A percentile compares a stretch with the other conserved stretches of the same genome.
These are phyloP conservation scores for Drosophila rellima DNA, from an alignment of 2,888 invertebrate species.

Conservation along the genomic window DNA sequence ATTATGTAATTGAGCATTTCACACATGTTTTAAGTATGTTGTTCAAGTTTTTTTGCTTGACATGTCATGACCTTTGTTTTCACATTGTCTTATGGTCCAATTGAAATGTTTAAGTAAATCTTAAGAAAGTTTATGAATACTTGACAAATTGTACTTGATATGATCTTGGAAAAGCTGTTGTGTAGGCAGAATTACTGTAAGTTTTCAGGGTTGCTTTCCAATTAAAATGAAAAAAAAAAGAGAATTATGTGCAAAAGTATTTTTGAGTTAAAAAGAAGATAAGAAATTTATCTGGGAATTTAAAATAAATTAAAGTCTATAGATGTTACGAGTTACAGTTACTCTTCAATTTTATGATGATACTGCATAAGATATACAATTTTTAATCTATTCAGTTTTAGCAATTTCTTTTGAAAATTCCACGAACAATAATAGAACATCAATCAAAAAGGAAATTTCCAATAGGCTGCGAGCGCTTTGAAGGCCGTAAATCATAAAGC, in stretches of 20 bases:
- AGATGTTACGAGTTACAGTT: conserved; percentile 6
- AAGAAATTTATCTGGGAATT: not conserved
- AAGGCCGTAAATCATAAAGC: conserved; percentile 64
- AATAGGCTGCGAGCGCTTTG: conserved; percentile 62
- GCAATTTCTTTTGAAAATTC: conserved; percentile 38
- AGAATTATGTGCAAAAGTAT: not conserved
- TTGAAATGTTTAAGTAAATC: conserved; percentile 9
- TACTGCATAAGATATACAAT: not conserved
- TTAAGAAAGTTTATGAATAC: conserved; percentile 6
- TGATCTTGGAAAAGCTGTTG: conserved; percentile 21
- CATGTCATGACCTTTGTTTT: conserved; percentile 27
- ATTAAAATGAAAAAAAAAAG: not conserved
- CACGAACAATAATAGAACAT: conserved; percentile 49
- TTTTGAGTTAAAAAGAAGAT: not conserved
- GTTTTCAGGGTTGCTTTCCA: conserved; percentile 5
- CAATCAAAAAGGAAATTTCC: conserved; percentile 69
- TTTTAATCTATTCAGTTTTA: conserved; percentile 17
- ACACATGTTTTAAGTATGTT: conserved; percentile 21
- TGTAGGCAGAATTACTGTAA: conserved; percentile 25
- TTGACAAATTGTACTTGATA: conserved; percentile 7
- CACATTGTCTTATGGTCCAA: conserved; percentile 17
- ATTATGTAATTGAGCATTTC: conserved; percentile 21
- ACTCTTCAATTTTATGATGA: not conserved
- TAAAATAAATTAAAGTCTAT: not conserved
- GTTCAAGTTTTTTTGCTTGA: conserved; percentile 5